A percentile compares a stretch with the other conserved stretches of the same genome.
phyloP scores from a whole-genome alignment of 2,797 vertebrate species.

The Australoheros facetus region DNA sequence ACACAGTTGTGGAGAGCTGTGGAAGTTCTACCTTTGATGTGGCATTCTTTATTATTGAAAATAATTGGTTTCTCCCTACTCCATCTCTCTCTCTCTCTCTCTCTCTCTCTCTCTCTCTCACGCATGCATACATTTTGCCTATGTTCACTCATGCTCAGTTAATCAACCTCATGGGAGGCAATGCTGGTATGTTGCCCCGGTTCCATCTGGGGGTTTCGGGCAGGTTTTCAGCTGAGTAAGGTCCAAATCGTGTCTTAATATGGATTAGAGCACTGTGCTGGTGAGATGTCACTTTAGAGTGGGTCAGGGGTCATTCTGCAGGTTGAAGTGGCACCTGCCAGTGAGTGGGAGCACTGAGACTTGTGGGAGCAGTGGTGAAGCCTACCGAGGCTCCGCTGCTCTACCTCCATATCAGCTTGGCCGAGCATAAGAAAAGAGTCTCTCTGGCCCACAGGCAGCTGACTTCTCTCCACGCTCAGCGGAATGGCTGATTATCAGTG shows the following conservation, averaged over 20 bases:
- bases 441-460: constrained; percentile 69
- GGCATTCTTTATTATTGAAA: constrained; percentile 81
- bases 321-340: constrained; percentile 62
- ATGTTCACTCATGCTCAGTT: constrained; percentile 73
- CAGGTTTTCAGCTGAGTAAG: constrained; percentile 31
- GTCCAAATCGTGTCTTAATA: constrained; percentile 34
- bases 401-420: constrained; percentile 69
- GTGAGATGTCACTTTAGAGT: constrained; percentile 27
- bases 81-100: constrained; percentile 6
- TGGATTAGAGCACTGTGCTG: constrained; percentile 28
- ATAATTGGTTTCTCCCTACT: constrained; percentile 80
- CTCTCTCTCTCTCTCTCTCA: not conserved
- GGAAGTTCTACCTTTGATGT: constrained; percentile 84
- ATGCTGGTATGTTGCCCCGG: not conserved
- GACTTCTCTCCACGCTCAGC: constrained; percentile 70
- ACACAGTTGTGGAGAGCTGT: constrained; percentile 71
- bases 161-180: constrained; percentile 61
- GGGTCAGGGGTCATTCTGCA: constrained; percentile 59
- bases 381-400: constrained; percentile 48
- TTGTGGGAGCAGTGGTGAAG: constrained; percentile 26
- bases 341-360: constrained; percentile 40
- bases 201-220: constrained; percentile 46
- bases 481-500: constrained; percentile 73
- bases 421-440: constrained; percentile 67
- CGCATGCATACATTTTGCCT: constrained; percentile 36